Base-by-base conservation (phyloP, 2,888 invertebrate genomes). In the Idaea biselata region DNA sequence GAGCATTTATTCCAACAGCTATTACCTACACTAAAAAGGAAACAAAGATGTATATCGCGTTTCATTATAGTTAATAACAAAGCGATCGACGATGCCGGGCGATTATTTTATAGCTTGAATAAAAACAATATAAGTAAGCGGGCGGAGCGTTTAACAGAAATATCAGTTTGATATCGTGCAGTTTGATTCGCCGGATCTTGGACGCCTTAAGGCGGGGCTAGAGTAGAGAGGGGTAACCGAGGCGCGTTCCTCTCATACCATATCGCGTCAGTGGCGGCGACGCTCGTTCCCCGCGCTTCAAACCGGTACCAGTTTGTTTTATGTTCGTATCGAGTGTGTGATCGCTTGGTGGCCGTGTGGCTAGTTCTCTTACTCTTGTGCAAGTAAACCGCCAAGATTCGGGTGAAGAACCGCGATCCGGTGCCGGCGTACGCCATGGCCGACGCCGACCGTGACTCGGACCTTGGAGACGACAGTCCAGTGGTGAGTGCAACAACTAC, bases 401-500 rank as follows among this genome's bases (percentile, higher is more conserved):
- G 96, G 94, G 96, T 96, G 91, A 97, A 97, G 95, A 96, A 96
- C 88, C 95, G 96, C 93, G 96, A 96, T 86, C 96, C 96, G 93
- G 95, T 96, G 90, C 96, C 96, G 93, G 95, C 96, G 93, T 96
- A 96, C 94, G 95, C 95, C 91, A 96, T 96, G 96, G 96, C 93
- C 86, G 92, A 92, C 89, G 91, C 90, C 89, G 93, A 93, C 87
- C 89, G 95, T 79, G 96, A 96, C 79, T 95, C 95, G 85, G 95
- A 96, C 88, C 89, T 95, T 73, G 96, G 96, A 73, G 96, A 96
- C 83, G 95, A 96, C 72, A 94, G 94, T 80, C 94, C 94, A 61
- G 93, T 95, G 95, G 96, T 96, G 82, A 95, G 96, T 94, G 60
- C 44, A 44, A 44, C 11, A 7, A 44, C 44, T 33, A 33, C 14